Evolutionary conservation across 1,140 invertebrate genomes (phyloP).

Genomic region (Lepidurus couesii): DNA sequence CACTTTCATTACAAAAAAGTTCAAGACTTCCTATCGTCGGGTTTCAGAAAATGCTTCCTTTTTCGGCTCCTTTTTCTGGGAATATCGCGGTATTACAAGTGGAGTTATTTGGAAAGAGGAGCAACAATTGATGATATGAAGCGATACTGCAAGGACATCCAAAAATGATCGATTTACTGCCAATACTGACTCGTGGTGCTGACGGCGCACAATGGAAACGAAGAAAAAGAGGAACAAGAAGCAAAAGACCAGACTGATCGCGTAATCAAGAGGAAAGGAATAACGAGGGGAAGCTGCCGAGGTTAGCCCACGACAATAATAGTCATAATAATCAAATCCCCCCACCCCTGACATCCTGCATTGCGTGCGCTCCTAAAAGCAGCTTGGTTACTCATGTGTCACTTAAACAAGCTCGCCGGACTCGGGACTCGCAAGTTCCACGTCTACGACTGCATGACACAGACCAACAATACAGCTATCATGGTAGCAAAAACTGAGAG

Average conservation of each 20-base stretch:
- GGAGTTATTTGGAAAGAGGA: no score
- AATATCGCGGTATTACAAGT: no score
- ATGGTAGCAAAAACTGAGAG: no score
- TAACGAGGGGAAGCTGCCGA: conserved; percentile 2
- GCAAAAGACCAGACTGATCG: neutral
- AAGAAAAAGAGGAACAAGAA: neutral
- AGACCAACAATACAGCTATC: no score
- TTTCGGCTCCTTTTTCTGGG: no score
- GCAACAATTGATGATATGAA: no score
- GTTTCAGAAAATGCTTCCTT: no score
- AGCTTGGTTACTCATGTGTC: conserved; percentile 12
- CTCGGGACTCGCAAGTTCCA: neutral
- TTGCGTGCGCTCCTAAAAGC: conserved; percentile 2
- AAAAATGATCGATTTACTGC: neutral
- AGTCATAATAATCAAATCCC: conserved; percentile 17
- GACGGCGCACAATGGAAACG: neutral
- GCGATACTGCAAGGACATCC: no score
- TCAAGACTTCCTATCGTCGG: no score
- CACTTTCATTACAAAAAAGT: no score
- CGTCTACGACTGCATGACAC: neutral
- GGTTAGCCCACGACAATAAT: conserved; percentile 1
- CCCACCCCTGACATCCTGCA: neutral
- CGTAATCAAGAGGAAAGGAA: neutral
- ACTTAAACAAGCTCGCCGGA: neutral
- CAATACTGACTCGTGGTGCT: neutral